These are phyloP conservation scores for Hormaphis cornu DNA, from an alignment of 1,140 invertebrate genomes.

Conservation along the genomic window DNA sequence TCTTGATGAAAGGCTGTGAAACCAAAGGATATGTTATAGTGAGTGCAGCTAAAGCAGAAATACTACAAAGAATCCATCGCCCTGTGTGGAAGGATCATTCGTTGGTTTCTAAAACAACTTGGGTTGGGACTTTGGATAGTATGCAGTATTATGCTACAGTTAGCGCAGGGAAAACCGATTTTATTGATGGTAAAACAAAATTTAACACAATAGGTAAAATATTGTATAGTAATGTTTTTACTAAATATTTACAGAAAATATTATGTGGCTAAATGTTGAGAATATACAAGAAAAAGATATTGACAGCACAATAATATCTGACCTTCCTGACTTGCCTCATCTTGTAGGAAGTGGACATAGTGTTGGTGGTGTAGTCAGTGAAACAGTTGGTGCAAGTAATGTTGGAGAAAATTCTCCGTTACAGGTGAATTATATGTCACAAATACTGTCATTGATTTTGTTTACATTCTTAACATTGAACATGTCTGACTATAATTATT, in stretches of 20 bases:
- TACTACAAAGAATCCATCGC: slow-evolving; percentile 79
- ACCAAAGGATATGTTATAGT: slow-evolving; percentile 93
- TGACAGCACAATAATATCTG: slow-evolving; percentile 54
- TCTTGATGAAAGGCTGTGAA: slow-evolving; percentile 89
- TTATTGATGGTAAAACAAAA: slow-evolving; percentile 42
- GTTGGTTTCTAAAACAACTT: slow-evolving; percentile 85
- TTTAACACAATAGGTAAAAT: neutral
- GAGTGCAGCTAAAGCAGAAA: slow-evolving; percentile 89
- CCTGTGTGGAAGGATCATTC: slow-evolving; percentile 84
- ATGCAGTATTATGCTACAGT: slow-evolving; percentile 99
- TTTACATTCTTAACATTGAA: too few relatives aligned
- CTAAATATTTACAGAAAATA: slow-evolving; percentile 55
- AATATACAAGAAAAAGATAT: slow-evolving; percentile 73
- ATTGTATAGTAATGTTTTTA: neutral
- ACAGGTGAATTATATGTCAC: slow-evolving; percentile 44
- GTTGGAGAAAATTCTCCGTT: slow-evolving; percentile 45
- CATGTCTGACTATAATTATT: too few relatives aligned
- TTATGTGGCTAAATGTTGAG: slow-evolving; percentile 90
- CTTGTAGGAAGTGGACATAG: slow-evolving; percentile 88
- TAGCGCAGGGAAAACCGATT: slow-evolving; percentile 66
- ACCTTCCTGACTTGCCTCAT: slow-evolving; percentile 73
- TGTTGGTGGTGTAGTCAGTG: slow-evolving; percentile 89
- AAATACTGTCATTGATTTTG: too few relatives aligned
- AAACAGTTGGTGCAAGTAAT: slow-evolving; percentile 77
- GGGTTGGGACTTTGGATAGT: slow-evolving; percentile 87